Evolutionary conservation across 2,888 invertebrate genomes (phyloP).

Genomic region (Cerastis rubricosa): DNA sequence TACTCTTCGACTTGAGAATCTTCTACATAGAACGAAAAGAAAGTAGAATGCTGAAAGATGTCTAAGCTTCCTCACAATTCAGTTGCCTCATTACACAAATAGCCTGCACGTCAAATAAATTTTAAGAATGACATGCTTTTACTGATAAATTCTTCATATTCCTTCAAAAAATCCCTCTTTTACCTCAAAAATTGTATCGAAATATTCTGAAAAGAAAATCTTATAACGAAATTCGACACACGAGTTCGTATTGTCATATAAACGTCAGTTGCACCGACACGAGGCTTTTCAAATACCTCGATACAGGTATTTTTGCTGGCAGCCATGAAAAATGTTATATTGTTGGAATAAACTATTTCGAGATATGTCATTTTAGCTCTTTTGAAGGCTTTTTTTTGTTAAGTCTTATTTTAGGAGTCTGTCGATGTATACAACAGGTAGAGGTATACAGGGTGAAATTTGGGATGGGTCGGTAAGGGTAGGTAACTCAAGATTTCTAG

Average conservation of each 20-base stretch:
- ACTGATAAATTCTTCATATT: not conserved
- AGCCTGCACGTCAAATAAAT: not conserved
- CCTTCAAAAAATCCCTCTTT: not conserved
- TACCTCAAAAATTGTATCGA: not conserved
- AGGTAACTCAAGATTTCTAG: not conserved
- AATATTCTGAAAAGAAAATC: slow-evolving; percentile 16
- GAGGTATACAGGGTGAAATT: not conserved
- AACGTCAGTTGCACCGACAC: slow-evolving; percentile 34
- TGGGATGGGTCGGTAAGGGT: not conserved
- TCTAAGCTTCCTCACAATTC: not conserved
- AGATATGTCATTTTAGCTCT: not conserved
- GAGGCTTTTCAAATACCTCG: slow-evolving; percentile 16
- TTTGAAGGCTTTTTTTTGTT: not conserved
- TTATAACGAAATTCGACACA: slow-evolving; percentile 28
- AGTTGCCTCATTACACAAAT: not conserved
- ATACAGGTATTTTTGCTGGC: slow-evolving; percentile 20
- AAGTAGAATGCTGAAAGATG: not conserved
- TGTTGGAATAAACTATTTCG: slow-evolving; percentile 21
- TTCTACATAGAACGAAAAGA: not conserved
- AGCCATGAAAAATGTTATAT: slow-evolving; percentile 2
- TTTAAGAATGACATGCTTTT: not conserved
- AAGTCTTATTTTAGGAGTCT: not conserved
- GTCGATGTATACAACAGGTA: too few species aligned
- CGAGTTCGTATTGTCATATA: slow-evolving; percentile 15
- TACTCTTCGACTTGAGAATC: too few species aligned